Evolutionary conservation across 2,797 vertebrate genomes (phyloP).

Genomic region (Tapera naevia): DNA sequence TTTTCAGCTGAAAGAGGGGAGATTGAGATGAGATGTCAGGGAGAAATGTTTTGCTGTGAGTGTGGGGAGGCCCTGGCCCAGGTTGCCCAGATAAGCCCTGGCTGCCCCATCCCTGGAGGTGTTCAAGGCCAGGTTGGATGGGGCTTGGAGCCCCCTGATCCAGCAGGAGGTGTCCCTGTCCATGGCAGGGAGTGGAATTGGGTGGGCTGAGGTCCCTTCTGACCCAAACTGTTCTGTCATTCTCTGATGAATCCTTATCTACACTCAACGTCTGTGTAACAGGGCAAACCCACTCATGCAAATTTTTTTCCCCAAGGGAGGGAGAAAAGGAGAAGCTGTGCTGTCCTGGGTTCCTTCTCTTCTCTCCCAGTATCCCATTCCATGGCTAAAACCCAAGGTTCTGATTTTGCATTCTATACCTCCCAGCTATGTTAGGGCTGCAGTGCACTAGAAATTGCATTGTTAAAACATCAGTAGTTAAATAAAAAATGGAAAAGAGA

Average conservation of each 20-base stretch:
- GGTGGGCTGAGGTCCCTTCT: too few relatives aligned
- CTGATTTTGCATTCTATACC: fast-evolving
- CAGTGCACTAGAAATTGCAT: not conserved
- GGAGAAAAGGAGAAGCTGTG: fast-evolving
- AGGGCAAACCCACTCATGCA: not conserved
- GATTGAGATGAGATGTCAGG: too few relatives aligned
- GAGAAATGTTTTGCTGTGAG: too few relatives aligned
- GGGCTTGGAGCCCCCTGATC: too few relatives aligned
- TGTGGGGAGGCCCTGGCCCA: too few relatives aligned
- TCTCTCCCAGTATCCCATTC: fast-evolving
- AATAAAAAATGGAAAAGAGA: fast-evolving
- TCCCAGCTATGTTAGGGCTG: not conserved
- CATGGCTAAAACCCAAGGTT: fast-evolving
- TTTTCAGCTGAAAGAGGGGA: too few relatives aligned
- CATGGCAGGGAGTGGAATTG: too few relatives aligned
- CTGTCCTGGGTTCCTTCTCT: not conserved
- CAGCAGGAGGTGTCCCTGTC: too few relatives aligned
- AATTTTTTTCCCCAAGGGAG: not conserved
- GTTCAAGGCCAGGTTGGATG: too few relatives aligned
- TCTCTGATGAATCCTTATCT: not conserved
- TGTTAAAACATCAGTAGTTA: not conserved
- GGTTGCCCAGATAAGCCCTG: too few relatives aligned
- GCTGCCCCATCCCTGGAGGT: too few relatives aligned
- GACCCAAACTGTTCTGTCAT: too few relatives aligned
- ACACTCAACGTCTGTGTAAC: not conserved